Evolutionary conservation across 2,797 vertebrate species (phyloP), one percentile per base, ranked within the genome.

Genomic region (Characodon lateralis): DNA sequence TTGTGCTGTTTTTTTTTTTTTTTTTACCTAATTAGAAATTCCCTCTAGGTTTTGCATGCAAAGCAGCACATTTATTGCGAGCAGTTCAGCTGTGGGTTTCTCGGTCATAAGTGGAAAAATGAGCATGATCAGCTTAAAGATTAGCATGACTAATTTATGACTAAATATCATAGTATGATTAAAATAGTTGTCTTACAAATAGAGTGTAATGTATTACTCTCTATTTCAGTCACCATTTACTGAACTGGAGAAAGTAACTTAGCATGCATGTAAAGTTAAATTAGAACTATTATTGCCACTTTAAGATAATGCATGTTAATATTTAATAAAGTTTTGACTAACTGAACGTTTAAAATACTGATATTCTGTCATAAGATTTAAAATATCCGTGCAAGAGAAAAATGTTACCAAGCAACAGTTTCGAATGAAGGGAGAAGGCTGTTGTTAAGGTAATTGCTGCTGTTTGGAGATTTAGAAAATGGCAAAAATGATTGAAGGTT

Each of bases 1-100:
- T 87, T 87, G 73, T 87, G 81, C 84, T 73, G 77, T n/a, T n/a
- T n/a, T n/a, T 31, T 31, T 31, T 31, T 31, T 31, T 91, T 91
- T 92, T 88, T 87, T 89, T 79, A 89, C 90, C 91, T 92, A 93
- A 95, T 95, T 94, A 94, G 84, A 88, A 89, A 90, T 48, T 81
- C 94, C 94, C 88, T 73, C 48, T 79, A 93, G 93, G 89, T 87
- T 86, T 87, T 82, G 61, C 78, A 90, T 88, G 85, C 88, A 89
- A 85, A 90, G 90, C 73, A 89, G 78, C 83, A 85, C 89, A 86
- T 93, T 95, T 90, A 90, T 86, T 51, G 78, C 50, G 76, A 88
- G 84, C 77, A 73, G 92, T 94, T 94, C 93, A 94, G 85, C 63
- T 65, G 69, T 61, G 73, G 92, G 92, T 94, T 95, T 94, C 86